These are phyloP conservation scores for Acanthoscelides obtectus DNA, from an alignment of 2,888 invertebrate genomes.

Conservation along the genomic window DNA sequence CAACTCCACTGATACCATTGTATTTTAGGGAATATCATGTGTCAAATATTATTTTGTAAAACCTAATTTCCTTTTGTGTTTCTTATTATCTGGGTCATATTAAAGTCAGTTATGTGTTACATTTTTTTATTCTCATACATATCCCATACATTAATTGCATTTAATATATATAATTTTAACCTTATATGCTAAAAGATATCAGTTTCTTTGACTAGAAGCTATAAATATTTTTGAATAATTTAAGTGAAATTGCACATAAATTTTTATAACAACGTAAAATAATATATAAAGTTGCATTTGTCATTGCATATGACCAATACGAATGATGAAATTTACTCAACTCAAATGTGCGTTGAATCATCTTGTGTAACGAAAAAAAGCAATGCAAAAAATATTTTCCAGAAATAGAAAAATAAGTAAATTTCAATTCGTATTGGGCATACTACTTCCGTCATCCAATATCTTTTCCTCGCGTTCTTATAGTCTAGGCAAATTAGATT, in stretches of 20 bases:
- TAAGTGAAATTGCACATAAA: constrained; percentile 43
- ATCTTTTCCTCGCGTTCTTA: not conserved
- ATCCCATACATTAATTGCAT: constrained; percentile 51
- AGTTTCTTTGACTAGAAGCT: constrained; percentile 43
- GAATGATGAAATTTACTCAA: constrained; percentile 29
- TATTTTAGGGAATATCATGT: too few relatives aligned
- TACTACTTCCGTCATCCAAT: constrained; percentile 4
- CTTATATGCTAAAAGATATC: constrained; percentile 46
- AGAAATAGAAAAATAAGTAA: not conserved
- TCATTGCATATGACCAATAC: constrained; percentile 22
- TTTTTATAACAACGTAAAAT: constrained; percentile 30
- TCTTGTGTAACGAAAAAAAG: not conserved
- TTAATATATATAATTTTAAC: constrained; percentile 46
- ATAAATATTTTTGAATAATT: constrained; percentile 26
- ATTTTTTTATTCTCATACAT: constrained; percentile 49
- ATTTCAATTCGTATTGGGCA: constrained; percentile 9
- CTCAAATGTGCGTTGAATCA: constrained; percentile 30
- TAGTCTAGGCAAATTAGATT: constrained; percentile 1
- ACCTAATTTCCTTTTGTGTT: too few relatives aligned
- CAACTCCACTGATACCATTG: too few relatives aligned
- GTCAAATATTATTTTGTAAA: too few relatives aligned
- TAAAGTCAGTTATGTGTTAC: not conserved
- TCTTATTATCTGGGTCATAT: not conserved
- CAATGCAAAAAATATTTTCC: not conserved
- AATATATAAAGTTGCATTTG: constrained; percentile 35